These are phyloP conservation scores for Melanostigma gelatinosum DNA, from an alignment of 2,113 vertebrate species.

Conservation along the genomic window DNA sequence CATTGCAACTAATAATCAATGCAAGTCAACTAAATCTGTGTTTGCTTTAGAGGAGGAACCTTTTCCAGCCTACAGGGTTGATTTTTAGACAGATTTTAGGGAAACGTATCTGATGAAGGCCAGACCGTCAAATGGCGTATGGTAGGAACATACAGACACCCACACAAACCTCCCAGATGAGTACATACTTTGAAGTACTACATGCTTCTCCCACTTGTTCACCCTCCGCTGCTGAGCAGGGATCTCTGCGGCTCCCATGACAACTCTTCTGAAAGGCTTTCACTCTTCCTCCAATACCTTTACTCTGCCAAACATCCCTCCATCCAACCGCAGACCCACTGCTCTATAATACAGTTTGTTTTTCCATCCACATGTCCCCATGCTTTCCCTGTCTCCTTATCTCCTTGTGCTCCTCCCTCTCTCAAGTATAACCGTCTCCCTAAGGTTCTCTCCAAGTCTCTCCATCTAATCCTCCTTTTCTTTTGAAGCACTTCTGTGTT, in stretches of 20 bases:
- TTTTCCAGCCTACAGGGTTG: not conserved
- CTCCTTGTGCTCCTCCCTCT: not conserved
- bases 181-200: constrained; percentile 54
- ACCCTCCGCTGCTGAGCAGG: constrained; percentile 28
- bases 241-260: constrained; percentile 31
- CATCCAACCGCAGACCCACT: constrained; percentile 11
- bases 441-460: constrained; percentile 13
- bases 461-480: constrained; percentile 44
- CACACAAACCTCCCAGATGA: constrained; percentile 40
- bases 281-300: constrained; percentile 18
- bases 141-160: constrained; percentile 17
- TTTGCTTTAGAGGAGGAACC: not conserved
- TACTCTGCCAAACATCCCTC: constrained; percentile 27
- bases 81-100: not conserved
- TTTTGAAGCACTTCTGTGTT: constrained; percentile 42
- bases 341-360: constrained; percentile 10
- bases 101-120: not conserved
- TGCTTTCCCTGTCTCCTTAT: not conserved
- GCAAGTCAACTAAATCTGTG: not conserved
- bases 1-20: not conserved
- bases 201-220: constrained; percentile 51
- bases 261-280: constrained; percentile 40
- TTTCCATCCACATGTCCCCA: not conserved
- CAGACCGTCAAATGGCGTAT: constrained; percentile 19
- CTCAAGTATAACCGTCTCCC: not conserved